Evolutionary conservation across 2,888 invertebrate genomes (phyloP).

Genomic region (Liodrosophila aerea): DNA sequence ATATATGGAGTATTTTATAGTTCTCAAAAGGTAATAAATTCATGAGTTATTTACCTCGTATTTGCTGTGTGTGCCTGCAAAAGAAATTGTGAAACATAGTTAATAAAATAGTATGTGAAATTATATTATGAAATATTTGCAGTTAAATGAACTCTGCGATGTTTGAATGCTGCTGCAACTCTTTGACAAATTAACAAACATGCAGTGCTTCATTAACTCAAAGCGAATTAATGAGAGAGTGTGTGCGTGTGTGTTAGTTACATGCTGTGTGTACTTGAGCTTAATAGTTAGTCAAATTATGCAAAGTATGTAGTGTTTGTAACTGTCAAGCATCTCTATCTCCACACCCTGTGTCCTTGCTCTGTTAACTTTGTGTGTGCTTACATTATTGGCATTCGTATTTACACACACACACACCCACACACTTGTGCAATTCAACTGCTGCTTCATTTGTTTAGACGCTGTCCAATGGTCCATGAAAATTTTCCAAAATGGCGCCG

Average conservation of each 20-base stretch:
- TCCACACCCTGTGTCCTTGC: background rate
- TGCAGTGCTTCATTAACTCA: conserved; percentile 44
- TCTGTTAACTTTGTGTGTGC: conserved; percentile 11
- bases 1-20: conserved; percentile 2
- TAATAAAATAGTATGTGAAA: too few relatives aligned
- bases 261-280: conserved; percentile 40
- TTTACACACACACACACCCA: conserved; percentile 35
- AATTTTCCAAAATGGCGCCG: conserved; percentile 67
- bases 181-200: conserved; percentile 44
- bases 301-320: conserved; percentile 55
- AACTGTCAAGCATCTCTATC: conserved; percentile 28
- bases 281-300: conserved; percentile 72
- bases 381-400: conserved; percentile 43
- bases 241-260: conserved; percentile 12
- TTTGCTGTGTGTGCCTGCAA: background rate
- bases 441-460: conserved; percentile 67
- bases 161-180: conserved; percentile 17
- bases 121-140: conserved; percentile 1
- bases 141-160: too few relatives aligned
- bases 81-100: too few relatives aligned
- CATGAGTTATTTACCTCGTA: conserved; percentile 40
- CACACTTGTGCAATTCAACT: conserved; percentile 10
- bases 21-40: conserved; percentile 14
- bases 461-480: conserved; percentile 73
- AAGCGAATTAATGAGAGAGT: conserved; percentile 12